Conservation (phyloP, 1,140 invertebrate genomes). For the Lysiphlebus fabarum region DNA sequence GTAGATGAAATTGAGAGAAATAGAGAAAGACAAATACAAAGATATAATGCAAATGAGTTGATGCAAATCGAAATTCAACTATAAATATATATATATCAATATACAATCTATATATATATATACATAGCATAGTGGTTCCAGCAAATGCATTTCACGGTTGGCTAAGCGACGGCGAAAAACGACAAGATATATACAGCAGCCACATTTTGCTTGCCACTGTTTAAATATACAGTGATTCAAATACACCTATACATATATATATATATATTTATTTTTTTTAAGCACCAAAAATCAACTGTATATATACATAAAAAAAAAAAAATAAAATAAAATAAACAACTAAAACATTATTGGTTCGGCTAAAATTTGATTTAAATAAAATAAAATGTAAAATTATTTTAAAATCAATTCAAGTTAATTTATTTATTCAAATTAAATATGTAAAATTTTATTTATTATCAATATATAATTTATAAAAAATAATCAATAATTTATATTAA, state of each 20-base stretch:
- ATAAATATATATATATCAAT: no score
- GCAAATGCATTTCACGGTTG: slow-evolving; percentile 53
- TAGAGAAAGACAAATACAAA: background rate
- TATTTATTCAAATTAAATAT: no score
- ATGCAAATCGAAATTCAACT: background rate
- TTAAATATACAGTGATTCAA: slow-evolving; percentile 38
- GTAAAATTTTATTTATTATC: no score
- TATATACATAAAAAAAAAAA: no score
- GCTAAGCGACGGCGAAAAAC: slow-evolving; percentile 52
- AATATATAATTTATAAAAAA: no score
- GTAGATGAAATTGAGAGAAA: no score
- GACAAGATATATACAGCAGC: slow-evolving; percentile 43
- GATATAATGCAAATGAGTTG: slow-evolving; percentile 1
- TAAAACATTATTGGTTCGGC: no score
- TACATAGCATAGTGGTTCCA: slow-evolving; percentile 30
- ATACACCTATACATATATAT: slow-evolving; percentile 6
- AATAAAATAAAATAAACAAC: no score
- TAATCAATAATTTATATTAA: no score
- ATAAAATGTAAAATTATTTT: no score
- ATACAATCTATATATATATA: background rate
- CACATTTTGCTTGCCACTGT: slow-evolving; percentile 16
- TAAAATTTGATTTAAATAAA: no score
- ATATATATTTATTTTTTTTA: slow-evolving; percentile 3
- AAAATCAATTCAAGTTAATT: no score
- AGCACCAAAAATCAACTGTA: background rate